Conservation (phyloP, 2,113 vertebrate species). For the Anarrhichthys ocellatus region DNA sequence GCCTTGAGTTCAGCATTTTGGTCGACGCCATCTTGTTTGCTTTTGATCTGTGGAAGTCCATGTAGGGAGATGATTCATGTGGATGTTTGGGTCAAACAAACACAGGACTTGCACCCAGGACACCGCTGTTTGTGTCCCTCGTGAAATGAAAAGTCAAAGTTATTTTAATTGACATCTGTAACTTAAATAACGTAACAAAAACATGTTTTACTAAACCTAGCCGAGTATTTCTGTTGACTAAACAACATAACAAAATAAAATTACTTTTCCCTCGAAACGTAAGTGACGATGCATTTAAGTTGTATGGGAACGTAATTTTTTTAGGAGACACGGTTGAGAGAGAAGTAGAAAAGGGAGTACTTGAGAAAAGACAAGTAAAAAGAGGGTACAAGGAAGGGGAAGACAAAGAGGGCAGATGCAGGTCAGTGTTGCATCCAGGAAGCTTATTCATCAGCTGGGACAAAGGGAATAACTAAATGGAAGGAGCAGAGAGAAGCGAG, state of each 20-base stretch:
- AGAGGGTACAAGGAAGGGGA: background rate
- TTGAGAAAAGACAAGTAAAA: background rate
- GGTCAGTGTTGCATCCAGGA: conserved; percentile 33
- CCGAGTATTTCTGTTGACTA: too few species aligned
- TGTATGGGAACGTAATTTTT: background rate
- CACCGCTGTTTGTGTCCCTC: too few species aligned
- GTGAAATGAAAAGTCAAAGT: too few species aligned
- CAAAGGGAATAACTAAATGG: conserved; percentile 30
- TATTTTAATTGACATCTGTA: too few species aligned
- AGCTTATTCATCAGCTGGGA: conserved; percentile 52
- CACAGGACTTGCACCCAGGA: too few species aligned
- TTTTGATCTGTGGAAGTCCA: background rate
- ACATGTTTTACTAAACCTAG: background rate
- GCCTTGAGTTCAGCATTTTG: background rate
- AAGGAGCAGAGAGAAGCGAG: conserved; percentile 6
- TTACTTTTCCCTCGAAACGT: too few species aligned
- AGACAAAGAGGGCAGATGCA: conserved; percentile 37
- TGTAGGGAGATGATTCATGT: too few species aligned
- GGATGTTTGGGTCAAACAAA: too few species aligned
- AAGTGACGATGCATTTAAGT: background rate
- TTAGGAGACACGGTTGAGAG: background rate
- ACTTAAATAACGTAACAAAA: too few species aligned
- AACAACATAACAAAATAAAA: too few species aligned
- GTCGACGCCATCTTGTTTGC: background rate
- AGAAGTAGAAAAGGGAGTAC: background rate